A percentile compares a stretch with the other conserved stretches of the same genome.
Conservation (phyloP, 2,113 vertebrate genomes). For the Motacilla tschutschensis region DNA sequence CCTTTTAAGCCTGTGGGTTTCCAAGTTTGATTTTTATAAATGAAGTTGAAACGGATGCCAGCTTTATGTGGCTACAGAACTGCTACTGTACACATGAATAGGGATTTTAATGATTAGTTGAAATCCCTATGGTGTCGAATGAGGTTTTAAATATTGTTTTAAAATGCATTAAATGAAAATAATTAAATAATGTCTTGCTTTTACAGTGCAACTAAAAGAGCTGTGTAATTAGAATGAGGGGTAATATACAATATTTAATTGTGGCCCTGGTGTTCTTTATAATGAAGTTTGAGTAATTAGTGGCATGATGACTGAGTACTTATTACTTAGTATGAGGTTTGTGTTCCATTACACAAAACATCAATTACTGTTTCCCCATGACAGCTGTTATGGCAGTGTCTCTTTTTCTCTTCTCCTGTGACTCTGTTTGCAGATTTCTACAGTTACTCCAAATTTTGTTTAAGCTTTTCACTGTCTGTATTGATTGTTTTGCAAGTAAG, state of each 20-base stretch:
- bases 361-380: slow-evolving; percentile 51
- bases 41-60: slow-evolving; percentile 5
- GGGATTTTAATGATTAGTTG: slow-evolving; percentile 1
- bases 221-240: slow-evolving; percentile 25
- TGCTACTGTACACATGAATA: slow-evolving; percentile 11
- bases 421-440: background rate
- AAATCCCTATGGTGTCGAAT: background rate
- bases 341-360: slow-evolving; percentile 51
- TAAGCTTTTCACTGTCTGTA: background rate
- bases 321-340: slow-evolving; percentile 44
- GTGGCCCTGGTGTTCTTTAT: slow-evolving; percentile 25
- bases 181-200: slow-evolving; percentile 33
- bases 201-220: slow-evolving; percentile 12
- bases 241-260: slow-evolving; percentile 34
- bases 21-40: slow-evolving; percentile 8
- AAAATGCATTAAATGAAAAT: slow-evolving; percentile 48
- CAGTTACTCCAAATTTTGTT: background rate
- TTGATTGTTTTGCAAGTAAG: slow-evolving; percentile 3
- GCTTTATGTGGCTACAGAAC: background rate
- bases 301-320: slow-evolving; percentile 41
- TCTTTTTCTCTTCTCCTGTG: slow-evolving; percentile 24
- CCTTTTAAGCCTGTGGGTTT: slow-evolving; percentile 9
- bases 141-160: slow-evolving; percentile 40
- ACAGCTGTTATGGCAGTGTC: slow-evolving; percentile 29
- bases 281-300: slow-evolving; percentile 53